These are phyloP conservation scores for Cladopsammia gracilis DNA, from an alignment of 64 coral and sea anemone species.

Conservation along the genomic window DNA sequence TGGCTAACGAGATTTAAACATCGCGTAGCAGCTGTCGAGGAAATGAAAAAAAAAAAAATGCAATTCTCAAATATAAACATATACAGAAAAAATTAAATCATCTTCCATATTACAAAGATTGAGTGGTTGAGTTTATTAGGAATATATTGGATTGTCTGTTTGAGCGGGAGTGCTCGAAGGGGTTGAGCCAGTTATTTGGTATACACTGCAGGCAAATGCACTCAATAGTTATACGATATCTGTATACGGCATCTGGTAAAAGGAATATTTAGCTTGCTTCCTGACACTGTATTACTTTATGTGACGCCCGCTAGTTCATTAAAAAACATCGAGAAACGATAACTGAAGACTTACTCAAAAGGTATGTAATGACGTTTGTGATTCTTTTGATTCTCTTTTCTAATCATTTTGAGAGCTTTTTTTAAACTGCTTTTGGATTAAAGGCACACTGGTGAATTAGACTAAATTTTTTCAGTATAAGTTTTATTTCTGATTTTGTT, in stretches of 20 bases:
- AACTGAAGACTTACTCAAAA: no score
- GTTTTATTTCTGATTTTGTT: no score
- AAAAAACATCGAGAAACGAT: background rate
- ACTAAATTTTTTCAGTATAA: no score
- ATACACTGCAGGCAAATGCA: background rate
- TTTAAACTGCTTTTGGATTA: no score
- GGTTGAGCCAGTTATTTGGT: background rate
- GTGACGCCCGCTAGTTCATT: background rate
- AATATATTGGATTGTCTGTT: background rate
- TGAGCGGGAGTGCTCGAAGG: background rate
- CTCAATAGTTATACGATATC: background rate
- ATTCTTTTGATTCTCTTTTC: no score
- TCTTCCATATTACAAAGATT: background rate
- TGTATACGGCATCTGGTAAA: background rate
- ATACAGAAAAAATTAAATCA: background rate
- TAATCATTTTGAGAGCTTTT: no score
- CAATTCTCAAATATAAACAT: constrained; percentile 22
- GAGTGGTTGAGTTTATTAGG: constrained; percentile 14
- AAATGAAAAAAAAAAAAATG: constrained; percentile 15
- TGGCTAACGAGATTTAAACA: constrained; percentile 26
- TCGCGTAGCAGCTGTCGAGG: background rate
- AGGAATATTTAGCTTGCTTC: background rate
- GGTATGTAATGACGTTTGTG: no score
- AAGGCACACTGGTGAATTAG: no score
- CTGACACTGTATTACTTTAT: background rate